Conservation (phyloP, 2,888 invertebrate genomes). For the Carabus problematicus region DNA sequence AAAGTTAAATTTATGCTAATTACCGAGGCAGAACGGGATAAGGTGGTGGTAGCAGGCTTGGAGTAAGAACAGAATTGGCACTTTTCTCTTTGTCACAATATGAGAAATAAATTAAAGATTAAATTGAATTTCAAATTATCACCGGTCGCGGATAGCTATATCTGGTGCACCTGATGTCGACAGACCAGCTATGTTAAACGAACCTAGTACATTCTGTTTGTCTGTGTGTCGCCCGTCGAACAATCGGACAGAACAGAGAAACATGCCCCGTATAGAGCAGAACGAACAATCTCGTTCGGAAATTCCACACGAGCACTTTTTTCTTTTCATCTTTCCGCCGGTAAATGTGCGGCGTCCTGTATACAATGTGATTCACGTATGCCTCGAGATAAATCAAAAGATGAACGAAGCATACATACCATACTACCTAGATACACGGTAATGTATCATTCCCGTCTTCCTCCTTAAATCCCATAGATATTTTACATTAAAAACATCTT, state of each 20-base stretch:
- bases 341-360: conserved; percentile 21
- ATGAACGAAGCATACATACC: conserved; percentile 8
- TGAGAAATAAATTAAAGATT: conserved; percentile 41
- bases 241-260: not conserved
- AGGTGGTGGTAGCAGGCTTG: not conserved
- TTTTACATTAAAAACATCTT: too few species aligned
- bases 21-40: conserved; percentile 2
- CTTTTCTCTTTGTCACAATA: conserved; percentile 35
- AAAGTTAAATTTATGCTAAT: conserved; percentile 41
- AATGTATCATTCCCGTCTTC: too few species aligned
- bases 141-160: not conserved
- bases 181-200: not conserved
- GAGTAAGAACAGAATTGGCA: conserved; percentile 24
- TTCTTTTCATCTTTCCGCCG: conserved; percentile 8
- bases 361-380: conserved; percentile 36
- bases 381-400: conserved; percentile 32
- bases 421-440: not conserved
- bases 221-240: not conserved
- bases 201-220: not conserved
- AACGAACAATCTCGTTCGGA: conserved; percentile 8
- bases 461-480: too few species aligned
- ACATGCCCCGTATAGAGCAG: not conserved
- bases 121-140: conserved; percentile 38
- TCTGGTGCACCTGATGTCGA: conserved; percentile 10
- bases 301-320: not conserved